A percentile compares a stretch with the other conserved stretches of the same genome.
These are phyloP conservation scores for Drosophila pallidifrons DNA, from an alignment of 1,140 invertebrate species.

Conservation along the genomic window DNA sequence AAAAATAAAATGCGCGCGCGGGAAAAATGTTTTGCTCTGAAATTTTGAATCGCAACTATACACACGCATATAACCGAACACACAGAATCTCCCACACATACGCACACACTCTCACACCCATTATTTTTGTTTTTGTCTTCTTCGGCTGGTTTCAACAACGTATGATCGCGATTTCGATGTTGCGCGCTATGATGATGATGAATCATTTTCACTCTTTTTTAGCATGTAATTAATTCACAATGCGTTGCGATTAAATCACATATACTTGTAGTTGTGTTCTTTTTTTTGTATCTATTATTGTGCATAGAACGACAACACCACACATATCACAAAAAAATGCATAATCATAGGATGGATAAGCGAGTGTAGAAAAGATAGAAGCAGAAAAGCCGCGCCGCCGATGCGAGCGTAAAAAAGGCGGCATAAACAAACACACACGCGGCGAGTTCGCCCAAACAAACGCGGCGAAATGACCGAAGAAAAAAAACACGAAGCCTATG, in stretches of 20 bases:
- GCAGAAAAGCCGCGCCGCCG: constrained; percentile 55
- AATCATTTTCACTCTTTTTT: constrained; percentile 47
- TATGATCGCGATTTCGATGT: constrained; percentile 26
- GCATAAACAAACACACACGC: constrained; percentile 82
- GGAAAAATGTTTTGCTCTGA: constrained; percentile 50
- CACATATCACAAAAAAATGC: constrained; percentile 54
- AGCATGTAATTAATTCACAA: constrained; percentile 8
- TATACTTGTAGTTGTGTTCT: constrained; percentile 26
- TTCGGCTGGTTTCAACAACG: constrained; percentile 22
- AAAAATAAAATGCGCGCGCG: constrained; percentile 52
- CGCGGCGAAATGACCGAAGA: constrained; percentile 73
- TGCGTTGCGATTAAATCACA: constrained; percentile 21
- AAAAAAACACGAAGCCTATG: constrained; percentile 74
- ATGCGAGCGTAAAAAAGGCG: constrained; percentile 73
- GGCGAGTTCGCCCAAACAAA: constrained; percentile 76
- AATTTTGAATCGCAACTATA: constrained; percentile 19
- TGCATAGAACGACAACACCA: constrained; percentile 23
- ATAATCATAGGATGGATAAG: constrained; percentile 59
- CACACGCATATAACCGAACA: constrained; percentile 16
- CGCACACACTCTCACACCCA: constrained; percentile 1
- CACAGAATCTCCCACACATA: constrained; percentile 4
- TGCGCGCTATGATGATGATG: constrained; percentile 30
- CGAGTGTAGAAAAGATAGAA: constrained; percentile 37
- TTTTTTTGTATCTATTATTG: constrained; percentile 3
- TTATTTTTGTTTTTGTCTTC: constrained; percentile 21